These are phyloP conservation scores for Ficedula albicollis DNA, from an alignment of 2,797 vertebrate species.

Conservation along the genomic window DNA sequence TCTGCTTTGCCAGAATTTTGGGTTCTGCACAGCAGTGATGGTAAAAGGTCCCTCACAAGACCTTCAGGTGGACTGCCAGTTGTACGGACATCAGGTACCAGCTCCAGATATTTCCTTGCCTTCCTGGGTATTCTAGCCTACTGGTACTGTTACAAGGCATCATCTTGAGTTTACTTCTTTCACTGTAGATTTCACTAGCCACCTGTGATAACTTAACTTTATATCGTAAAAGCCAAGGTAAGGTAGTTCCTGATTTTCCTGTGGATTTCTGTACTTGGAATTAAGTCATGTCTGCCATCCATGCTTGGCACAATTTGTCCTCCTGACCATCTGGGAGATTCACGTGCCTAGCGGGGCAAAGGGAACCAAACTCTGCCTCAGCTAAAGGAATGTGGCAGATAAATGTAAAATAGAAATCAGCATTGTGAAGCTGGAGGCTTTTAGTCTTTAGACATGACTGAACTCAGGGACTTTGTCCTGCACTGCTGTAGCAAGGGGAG, in stretches of 20 bases:
- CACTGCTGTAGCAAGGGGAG: not conserved
- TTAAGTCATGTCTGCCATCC: not conserved
- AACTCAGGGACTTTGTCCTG: not conserved
- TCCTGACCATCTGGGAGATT: not conserved
- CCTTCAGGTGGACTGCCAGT: constrained; percentile 41
- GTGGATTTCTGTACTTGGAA: not conserved
- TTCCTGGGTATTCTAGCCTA: not conserved
- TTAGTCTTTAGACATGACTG: not conserved
- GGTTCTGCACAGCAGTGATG: constrained; percentile 67
- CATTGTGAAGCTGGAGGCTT: not conserved
- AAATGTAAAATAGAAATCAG: not conserved
- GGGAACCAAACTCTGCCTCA: not conserved
- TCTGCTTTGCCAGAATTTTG: constrained; percentile 68
- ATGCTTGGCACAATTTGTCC: not conserved
- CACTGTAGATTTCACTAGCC: not conserved
- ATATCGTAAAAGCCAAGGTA: not conserved
- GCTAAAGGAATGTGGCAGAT: not conserved
- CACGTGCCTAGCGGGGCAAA: not conserved
- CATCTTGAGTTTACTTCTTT: not conserved
- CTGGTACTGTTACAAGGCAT: not conserved
- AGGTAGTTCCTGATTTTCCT: not conserved
- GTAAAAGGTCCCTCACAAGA: not conserved
- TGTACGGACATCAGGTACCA: constrained; percentile 73
- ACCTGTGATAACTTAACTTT: not conserved
- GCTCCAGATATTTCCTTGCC: not conserved